Conservation (phyloP, 2,113 vertebrate species). For the Collichthys lucidus region DNA sequence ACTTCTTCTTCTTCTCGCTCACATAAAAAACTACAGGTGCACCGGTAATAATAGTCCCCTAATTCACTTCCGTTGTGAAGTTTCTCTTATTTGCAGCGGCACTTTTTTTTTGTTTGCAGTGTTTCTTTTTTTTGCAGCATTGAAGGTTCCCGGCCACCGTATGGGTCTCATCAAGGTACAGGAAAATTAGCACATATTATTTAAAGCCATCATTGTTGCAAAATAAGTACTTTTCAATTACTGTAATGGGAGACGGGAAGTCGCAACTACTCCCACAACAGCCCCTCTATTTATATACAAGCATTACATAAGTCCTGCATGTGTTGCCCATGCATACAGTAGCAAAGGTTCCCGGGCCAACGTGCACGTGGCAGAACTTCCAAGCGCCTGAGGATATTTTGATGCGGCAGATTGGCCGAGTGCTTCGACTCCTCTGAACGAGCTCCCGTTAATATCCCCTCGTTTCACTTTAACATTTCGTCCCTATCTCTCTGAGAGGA, state of each 20-base stretch:
- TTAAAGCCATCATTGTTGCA: background rate
- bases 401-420: background rate
- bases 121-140: too few relatives aligned
- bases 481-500: constrained; percentile 10
- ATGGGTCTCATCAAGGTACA: background rate
- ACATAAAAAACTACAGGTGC: too few relatives aligned
- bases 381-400: background rate
- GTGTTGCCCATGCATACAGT: constrained; percentile 15
- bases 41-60: too few relatives aligned
- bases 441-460: constrained; percentile 4
- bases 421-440: background rate
- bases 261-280: constrained; percentile 31
- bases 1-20: too few relatives aligned
- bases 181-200: background rate
- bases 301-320: constrained; percentile 35
- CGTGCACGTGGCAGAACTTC: background rate
- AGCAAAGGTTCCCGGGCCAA: background rate
- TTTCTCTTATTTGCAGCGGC: too few relatives aligned
- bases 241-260: constrained; percentile 26
- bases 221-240: constrained; percentile 35
- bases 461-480: background rate
- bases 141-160: too few relatives aligned
- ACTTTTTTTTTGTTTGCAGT: too few relatives aligned
- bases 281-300: constrained; percentile 49
- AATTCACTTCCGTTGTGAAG: too few relatives aligned